Percentiles rank a stretch among this genome's conserved stretches.
Conservation (phyloP, 2,888 invertebrate genomes). For the Melinaea marsaeus region DNA sequence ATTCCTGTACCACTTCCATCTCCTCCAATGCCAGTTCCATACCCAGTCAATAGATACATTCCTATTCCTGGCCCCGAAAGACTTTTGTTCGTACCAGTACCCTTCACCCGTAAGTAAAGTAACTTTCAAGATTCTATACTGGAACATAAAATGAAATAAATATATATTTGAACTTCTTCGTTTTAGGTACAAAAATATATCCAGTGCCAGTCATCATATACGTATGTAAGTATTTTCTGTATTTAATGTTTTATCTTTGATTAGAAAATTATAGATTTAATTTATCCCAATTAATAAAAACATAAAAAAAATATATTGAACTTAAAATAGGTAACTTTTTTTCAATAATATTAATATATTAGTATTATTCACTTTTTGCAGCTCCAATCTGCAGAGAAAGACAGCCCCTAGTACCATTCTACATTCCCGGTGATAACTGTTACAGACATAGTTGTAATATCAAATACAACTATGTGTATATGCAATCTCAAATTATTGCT, state of each 20-base stretch:
- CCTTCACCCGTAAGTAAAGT: conserved; percentile 41
- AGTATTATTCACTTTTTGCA: conserved; percentile 30
- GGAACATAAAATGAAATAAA: no score
- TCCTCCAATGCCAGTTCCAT: conserved; percentile 46
- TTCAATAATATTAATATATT: no score
- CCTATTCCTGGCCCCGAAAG: conserved; percentile 49
- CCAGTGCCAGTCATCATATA: conserved; percentile 56
- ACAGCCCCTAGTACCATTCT: conserved; percentile 48
- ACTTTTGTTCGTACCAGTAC: conserved; percentile 50
- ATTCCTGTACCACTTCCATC: conserved; percentile 51
- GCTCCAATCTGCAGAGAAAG: conserved; percentile 54
- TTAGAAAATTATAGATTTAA: not conserved
- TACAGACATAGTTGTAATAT: conserved; percentile 52
- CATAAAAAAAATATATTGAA: no score
- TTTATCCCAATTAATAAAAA: not conserved
- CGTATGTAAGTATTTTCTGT: conserved; percentile 47
- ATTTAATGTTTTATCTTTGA: not conserved
- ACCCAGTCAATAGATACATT: conserved; percentile 48
- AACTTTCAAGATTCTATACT: not conserved
- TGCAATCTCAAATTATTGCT: conserved; percentile 39
- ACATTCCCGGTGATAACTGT: conserved; percentile 45
- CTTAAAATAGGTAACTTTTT: no score
- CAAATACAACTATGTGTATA: conserved; percentile 60
- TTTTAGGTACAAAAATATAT: conserved; percentile 49
- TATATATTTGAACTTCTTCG: conserved; percentile 9